Evolutionary conservation across 1,140 invertebrate species (phyloP), one percentile per base, ranked within the genome.

Genomic region (Charaxes varanes): DNA sequence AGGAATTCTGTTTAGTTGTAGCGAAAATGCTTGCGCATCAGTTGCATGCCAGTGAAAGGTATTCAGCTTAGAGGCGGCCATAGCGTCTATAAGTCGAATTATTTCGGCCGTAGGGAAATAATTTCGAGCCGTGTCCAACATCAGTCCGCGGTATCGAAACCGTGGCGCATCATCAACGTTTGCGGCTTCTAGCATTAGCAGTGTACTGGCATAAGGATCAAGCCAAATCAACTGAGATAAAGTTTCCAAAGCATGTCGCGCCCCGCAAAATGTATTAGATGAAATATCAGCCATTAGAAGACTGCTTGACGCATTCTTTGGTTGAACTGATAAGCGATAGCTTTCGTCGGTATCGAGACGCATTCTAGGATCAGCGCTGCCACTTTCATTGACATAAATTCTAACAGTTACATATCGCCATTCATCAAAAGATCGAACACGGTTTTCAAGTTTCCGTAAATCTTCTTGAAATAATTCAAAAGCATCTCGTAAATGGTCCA

Each of bases 41-140:
- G 91, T 92, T 0, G 91, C 86, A 58, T 94, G 93, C 92, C 92
- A 94, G 67, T 94, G 93, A 36, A 95, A 89, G 6, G 92, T 90
- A 76, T 95, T 95, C 16, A 95, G 82, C 78, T 95, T 95, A 32
- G 87, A 87, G 17, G 90, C 86, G 1, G 90, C 88, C 89, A 95
- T 92, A 2, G 85, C 92, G 36, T 92, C 88, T 6, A 95, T 81
- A 1, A 90, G 91, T 18, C 88, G 77, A 52, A 89, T 86, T 5
- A 95, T 86, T 22, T 88, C 81, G 3, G 81, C 55, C 4, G 93
- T 58, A 0, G 91, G 86, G 42, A 94, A 87, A 60, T 88, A 94
- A 78, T 93, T 91, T 16, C 91, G 77, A 0, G 90, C 87, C 0
- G 92, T 93, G 62, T 94, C 93, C 23, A 94, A 62, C 73, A 93